Evolutionary conservation across 2,113 vertebrate genomes (phyloP).

Genomic region (Tachysurus vachellii): DNA sequence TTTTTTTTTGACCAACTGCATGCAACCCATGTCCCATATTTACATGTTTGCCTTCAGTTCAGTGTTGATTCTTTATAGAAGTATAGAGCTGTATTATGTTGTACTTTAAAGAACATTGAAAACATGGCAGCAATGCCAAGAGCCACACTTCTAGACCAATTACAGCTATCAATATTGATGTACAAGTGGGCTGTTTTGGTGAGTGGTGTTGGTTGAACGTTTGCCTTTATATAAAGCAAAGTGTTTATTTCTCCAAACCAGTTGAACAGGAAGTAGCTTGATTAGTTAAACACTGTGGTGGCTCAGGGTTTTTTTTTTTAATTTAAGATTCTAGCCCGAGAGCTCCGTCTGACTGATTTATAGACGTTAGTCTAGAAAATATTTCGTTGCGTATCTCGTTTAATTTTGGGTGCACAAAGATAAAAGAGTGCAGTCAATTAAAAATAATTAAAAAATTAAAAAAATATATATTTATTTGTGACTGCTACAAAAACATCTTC

Average conservation of each 20-base stretch:
- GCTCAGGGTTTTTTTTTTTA: not conserved
- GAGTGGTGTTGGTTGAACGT: conserved; percentile 11
- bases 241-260: not conserved
- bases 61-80: conserved; percentile 7
- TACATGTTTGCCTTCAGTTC: not conserved
- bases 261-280: conserved; percentile 3
- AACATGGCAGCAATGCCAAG: not conserved
- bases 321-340: not conserved
- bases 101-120: not conserved
- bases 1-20: conserved; percentile 16
- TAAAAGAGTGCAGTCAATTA: not conserved
- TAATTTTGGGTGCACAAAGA: not conserved
- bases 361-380: not conserved
- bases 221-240: conserved; percentile 19
- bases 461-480: not conserved
- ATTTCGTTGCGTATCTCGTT: not conserved
- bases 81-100: not conserved
- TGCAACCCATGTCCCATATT: conserved; percentile 18
- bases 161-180: not conserved
- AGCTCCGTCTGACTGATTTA: not conserved
- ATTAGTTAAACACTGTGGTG: not conserved
- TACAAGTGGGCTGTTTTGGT: not conserved
- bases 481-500: not conserved
- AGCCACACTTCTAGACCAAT: conserved; percentile 16
- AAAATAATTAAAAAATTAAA: too few relatives aligned